Base-by-base conservation (phyloP, 2,797 vertebrate genomes). In the Tympanoctomys barrerae region DNA sequence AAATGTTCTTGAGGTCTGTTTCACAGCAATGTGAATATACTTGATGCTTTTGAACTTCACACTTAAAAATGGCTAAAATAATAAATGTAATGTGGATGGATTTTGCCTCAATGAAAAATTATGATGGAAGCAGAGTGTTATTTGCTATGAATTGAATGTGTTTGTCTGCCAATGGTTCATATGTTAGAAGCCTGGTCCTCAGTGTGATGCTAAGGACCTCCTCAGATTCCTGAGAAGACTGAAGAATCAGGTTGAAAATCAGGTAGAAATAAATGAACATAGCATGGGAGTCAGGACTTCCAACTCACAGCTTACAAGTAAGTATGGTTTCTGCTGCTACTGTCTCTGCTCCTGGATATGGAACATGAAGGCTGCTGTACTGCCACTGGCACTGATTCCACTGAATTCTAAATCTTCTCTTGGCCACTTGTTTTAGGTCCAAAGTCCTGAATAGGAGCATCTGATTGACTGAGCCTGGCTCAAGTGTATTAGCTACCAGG, bases 1-100 rank as follows among this genome's bases (percentile, higher is more conserved):
- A 90, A 94, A 88, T 31, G 71, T 90, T 94, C 46, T 90, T 52
- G 78, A 57, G 73, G 66, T 28, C 52, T 46, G 21, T 70, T 90
- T 93, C 18, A 95, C 12, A 85, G 36, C 24, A 39, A 61, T 86
- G 31, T 75, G 73, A 90, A 78, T 78, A 54, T 46, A 36, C 46
- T 77, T 87, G 68, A 75, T n/a, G 75, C 42, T 89, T 85, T 26
- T 66, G 66, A 88, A 64, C 22, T 79, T 19, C 70, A 49, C 21
- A 39, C 16, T 73, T 82, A 70, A 88, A 68, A 90, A 22, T 54
- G 33, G 14, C 26, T 71, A 73, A 78, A 70, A 39, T 78, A 46
- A 7, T 92, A 54, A 36, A 59, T 91, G 87, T 84, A 68, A 73
- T 62, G 36, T 70, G 7, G 31, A 7, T 78, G 26, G 85, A 46